These are phyloP conservation scores for Entosphenus tridentatus DNA, from an alignment of 2,113 vertebrate genomes.

Conservation along the genomic window DNA sequence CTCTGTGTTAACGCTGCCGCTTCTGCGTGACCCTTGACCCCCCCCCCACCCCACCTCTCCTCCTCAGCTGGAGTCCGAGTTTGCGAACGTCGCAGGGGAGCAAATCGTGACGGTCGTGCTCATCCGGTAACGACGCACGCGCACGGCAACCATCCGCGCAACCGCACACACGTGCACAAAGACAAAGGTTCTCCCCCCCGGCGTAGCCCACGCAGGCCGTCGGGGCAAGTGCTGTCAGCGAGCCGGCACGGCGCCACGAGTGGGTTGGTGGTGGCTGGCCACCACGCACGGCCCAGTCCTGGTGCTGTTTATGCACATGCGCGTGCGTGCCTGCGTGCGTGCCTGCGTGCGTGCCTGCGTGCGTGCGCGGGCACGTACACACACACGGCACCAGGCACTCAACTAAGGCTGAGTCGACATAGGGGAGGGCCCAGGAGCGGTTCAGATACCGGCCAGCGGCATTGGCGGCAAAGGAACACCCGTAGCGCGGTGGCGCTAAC, in stretches of 20 bases:
- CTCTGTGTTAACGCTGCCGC: background rate
- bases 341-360: no score
- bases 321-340: no score
- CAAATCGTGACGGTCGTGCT: conserved; percentile 61
- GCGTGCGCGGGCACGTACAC: no score
- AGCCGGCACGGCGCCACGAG: background rate
- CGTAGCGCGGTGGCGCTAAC: background rate
- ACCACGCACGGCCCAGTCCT: background rate
- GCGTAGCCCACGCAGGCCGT: no score
- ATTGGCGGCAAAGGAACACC: no score
- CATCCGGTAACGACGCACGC: conserved; percentile 39
- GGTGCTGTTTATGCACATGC: background rate
- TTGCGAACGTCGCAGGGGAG: conserved; percentile 41
- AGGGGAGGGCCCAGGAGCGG: background rate
- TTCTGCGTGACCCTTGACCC: background rate
- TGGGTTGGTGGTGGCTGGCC: background rate
- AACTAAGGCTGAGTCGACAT: no score
- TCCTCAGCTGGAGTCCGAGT: conserved; percentile 53
- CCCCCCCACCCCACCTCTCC: conserved; percentile 12
- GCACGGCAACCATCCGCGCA: background rate
- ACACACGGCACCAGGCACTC: no score
- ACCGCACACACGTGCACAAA: background rate
- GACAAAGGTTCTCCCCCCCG: background rate
- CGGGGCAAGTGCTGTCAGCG: background rate
- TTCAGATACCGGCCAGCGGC: no score